These are phyloP conservation scores for Choristoneura rosaceana DNA, from an alignment of 2,888 invertebrate genomes.

Conservation along the genomic window DNA sequence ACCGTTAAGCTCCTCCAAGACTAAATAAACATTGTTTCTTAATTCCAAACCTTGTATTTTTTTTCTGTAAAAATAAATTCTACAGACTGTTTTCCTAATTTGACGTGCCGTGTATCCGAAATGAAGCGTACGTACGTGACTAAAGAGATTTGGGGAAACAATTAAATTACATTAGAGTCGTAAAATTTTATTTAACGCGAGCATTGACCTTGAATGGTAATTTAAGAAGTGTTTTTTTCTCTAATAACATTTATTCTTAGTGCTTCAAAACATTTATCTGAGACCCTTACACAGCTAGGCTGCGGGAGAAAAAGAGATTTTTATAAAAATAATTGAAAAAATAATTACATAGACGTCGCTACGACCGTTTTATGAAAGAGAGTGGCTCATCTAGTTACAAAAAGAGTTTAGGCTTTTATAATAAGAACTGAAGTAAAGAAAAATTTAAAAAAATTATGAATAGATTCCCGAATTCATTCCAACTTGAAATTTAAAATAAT, in stretches of 20 bases:
- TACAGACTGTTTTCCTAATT: conserved; percentile 34
- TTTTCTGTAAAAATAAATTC: conserved; percentile 34
- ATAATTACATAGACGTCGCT: neutral
- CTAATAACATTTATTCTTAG: conserved; percentile 5
- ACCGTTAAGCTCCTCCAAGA: conserved; percentile 2
- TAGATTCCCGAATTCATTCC: too few relatives aligned
- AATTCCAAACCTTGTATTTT: conserved; percentile 19
- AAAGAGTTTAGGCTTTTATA: neutral
- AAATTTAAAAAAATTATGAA: too few relatives aligned
- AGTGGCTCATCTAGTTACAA: neutral
- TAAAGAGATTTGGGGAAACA: conserved; percentile 37
- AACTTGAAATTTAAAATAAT: too few relatives aligned
- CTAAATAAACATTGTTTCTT: neutral
- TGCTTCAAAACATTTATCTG: neutral
- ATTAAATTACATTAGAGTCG: conserved; percentile 30
- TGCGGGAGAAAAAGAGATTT: neutral
- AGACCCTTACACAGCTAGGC: neutral
- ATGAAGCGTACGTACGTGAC: conserved; percentile 35
- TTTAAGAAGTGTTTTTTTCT: conserved; percentile 8
- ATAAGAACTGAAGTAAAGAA: neutral
- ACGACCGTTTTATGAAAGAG: neutral
- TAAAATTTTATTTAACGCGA: conserved; percentile 28
- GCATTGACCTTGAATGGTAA: conserved; percentile 28
- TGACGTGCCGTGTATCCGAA: conserved; percentile 35
- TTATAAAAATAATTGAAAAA: neutral